Base-by-base conservation (phyloP, 2,797 vertebrate species). In the Epinephelus malabaricus region DNA sequence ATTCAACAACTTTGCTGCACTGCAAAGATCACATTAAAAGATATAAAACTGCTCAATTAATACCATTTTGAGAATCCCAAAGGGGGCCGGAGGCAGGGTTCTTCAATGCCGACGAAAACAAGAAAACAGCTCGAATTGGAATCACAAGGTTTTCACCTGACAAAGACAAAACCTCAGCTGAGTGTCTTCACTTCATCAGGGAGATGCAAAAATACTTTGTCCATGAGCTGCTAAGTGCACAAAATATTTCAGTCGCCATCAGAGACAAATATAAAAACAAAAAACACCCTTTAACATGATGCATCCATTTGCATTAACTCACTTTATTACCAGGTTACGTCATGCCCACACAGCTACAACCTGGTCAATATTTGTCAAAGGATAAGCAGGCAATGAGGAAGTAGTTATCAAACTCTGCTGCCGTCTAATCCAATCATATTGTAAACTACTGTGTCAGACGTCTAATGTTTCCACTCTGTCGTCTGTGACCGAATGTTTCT, bases 311-410 rank as follows among this genome's bases (percentile, higher is more conserved):
- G 4, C 62, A 27, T 13, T 14, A 64, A 13, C 63, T 73, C 21
- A 4, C 69, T 49, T 81, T 55, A 43, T 69, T 53, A 2, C 54
- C 55, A 6, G 0, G 1, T 69, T 25, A 51, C 19, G 5, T 72
- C 1, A 49, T 0, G 12, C 62, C 25, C 5, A 19, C 14, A 34
- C 51, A 7, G 40, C 62, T 56, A 46, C 23, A 38, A 15, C 3
- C 51, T 0, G 0, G 88, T 86, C 88, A 84, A 87, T 86, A 83
- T 86, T 86, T 89, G 73, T 55, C 23, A 2, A 87, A 73, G 73
- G 79, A 78, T 78, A 71, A 88, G 77, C 25, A 10, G 12, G 55
- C 68, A 50, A 58, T 45, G 77, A 80, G 79, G 84, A 90, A 88
- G 76, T 61, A 4, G 5, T 55, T 64, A 69, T 64, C 25, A 68